phyloP scores from a whole-genome alignment of 53 echinoderm and acorn worm genomes.

The Arbacia lixula region DNA sequence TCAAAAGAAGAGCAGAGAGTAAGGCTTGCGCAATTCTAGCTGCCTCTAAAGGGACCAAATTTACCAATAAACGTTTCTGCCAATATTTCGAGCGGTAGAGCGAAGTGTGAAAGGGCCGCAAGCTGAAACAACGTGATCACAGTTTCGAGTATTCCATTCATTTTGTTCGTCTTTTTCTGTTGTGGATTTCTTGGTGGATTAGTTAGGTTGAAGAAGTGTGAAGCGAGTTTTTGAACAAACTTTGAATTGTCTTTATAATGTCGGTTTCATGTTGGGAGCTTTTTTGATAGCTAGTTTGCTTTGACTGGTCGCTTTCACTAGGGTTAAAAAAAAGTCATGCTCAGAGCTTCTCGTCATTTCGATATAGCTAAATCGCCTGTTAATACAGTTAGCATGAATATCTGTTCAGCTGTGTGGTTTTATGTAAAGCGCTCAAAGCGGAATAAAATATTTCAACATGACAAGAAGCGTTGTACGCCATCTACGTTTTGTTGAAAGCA shows the following conservation, averaged over 20 bases:
- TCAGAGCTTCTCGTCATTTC: too few relatives aligned
- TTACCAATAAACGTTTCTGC: slow-evolving; percentile 60
- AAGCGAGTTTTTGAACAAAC: slow-evolving; percentile 34
- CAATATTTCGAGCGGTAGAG: slow-evolving; percentile 55
- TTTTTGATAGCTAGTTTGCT: background rate
- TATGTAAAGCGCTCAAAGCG: too few relatives aligned
- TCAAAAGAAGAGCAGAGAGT: slow-evolving; percentile 22
- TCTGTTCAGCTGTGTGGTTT: too few relatives aligned
- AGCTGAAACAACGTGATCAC: slow-evolving; percentile 31
- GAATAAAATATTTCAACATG: too few relatives aligned
- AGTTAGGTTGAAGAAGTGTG: slow-evolving; percentile 4
- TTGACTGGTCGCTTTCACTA: background rate
- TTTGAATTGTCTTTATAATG: slow-evolving; percentile 11
- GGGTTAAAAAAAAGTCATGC: too few relatives aligned
- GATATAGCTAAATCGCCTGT: too few relatives aligned
- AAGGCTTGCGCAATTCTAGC: slow-evolving; percentile 51
- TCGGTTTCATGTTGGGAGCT: background rate
- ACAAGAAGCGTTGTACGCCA: too few relatives aligned
- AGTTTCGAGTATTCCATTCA: slow-evolving; percentile 45
- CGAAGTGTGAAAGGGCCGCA: slow-evolving; percentile 34
- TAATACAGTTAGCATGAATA: too few relatives aligned
- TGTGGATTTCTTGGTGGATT: slow-evolving; percentile 31
- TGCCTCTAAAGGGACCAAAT: slow-evolving; percentile 60
- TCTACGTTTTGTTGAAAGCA: too few relatives aligned
- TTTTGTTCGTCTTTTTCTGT: slow-evolving; percentile 31